Percentiles rank a stretch among this genome's conserved stretches.
Evolutionary conservation across 2,888 invertebrate species (phyloP).

Genomic region (Drosophila yooni): DNA sequence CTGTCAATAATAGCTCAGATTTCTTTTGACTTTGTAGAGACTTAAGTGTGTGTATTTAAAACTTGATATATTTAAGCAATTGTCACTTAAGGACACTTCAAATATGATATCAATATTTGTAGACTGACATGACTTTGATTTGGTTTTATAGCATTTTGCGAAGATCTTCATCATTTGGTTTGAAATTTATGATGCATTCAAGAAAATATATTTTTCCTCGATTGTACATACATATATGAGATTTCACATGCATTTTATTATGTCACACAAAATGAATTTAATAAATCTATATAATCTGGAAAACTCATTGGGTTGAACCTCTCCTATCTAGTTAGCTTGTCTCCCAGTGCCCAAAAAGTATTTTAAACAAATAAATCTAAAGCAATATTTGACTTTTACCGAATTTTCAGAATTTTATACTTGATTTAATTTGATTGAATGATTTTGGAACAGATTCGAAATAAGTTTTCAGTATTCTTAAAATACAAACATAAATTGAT

Average conservation of each 20-base stretch:
- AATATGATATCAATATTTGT: neutral
- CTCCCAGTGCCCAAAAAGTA: neutral
- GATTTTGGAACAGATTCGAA: too few species aligned
- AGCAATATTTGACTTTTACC: neutral
- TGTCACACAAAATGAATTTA: neutral
- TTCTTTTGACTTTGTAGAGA: neutral
- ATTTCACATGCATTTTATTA: neutral
- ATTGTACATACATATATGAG: neutral
- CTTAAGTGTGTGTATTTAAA: conserved; percentile 9
- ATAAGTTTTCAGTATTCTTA: neutral
- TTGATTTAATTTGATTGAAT: neutral
- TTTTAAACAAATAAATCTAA: neutral
- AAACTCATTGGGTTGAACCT: neutral
- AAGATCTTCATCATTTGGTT: neutral
- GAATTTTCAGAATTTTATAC: neutral
- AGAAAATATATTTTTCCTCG: neutral
- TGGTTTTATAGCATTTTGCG: neutral
- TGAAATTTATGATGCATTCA: neutral
- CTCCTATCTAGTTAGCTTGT: neutral
- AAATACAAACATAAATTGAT: neutral
- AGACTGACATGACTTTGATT: neutral
- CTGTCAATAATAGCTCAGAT: conserved; percentile 2
- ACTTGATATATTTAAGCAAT: conserved; percentile 3
- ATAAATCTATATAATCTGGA: neutral
- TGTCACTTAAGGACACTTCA: conserved; percentile 2